Evolutionary conservation across 2,113 vertebrate species (phyloP), one percentile per base, ranked within the genome.

Genomic region (Gracilinanus agilis): DNA sequence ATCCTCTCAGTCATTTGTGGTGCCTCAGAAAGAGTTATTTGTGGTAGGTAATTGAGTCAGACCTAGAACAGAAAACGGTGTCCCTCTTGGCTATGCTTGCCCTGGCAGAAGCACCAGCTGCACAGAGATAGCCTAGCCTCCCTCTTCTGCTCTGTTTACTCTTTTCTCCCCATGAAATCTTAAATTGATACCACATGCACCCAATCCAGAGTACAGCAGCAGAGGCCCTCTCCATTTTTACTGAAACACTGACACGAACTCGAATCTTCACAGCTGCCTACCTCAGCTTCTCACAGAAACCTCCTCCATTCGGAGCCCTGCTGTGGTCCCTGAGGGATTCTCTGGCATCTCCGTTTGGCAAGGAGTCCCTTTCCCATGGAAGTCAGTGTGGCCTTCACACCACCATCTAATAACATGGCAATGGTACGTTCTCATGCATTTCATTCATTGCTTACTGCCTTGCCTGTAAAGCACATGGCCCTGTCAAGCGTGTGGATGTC

Each of bases 271-370:
- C 94, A 88, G 67, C 95, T 96, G 21, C 94, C 96, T 97, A 94
- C 92, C 95, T 97, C 54, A 61, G 90, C 96, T 97, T 97, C 97
- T 98, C 97, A 89, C 96, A 98, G 97, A 40, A 24, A 98, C 96
- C 97, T 97, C 98, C 99, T 98, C 98, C 95, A 95, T 98, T 96
- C 90, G 55, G 96, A 98, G 98, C 97, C 98, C 95, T 98, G 97
- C 99, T 97, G 93, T 96, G 94, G 97, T 99, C 99, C 98, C 99
- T 8, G 0, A 97, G 99, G 99, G 99, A 90, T 94, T 94, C 97
- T 97, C 96, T 98, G 98, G 99, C 99, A 99, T 99, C 99, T 99
- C 95, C 90, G 97, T 99, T 99, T 99, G 99, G 99, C 99, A 98
- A 95, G 96, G 94, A 97, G 97, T 97, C 97, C 97, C 98, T 99